Conservation (phyloP, 1,140 invertebrate species). For the Heliothis subflexa region DNA sequence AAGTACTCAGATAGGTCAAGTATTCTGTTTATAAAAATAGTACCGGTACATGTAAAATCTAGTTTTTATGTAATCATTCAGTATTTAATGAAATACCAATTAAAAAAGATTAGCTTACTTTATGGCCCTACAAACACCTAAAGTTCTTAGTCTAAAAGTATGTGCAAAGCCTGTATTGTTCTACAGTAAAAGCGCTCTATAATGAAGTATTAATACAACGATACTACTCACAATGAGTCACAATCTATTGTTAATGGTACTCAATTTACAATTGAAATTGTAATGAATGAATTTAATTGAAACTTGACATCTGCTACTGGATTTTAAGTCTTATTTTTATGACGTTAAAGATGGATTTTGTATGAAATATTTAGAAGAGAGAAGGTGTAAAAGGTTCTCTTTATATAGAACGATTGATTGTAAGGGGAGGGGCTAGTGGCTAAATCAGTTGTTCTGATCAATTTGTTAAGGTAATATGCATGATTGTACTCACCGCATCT, state of each 20-base stretch:
- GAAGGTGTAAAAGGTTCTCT: conserved; percentile 1
- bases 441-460: too few species aligned
- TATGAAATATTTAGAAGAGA: background rate
- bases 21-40: too few species aligned
- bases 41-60: too few species aligned
- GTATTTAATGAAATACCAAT: too few species aligned
- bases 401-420: background rate
- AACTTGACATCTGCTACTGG: background rate
- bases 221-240: background rate
- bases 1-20: too few species aligned
- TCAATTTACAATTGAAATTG: conserved; percentile 16
- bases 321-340: background rate
- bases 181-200: background rate
- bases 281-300: conserved; percentile 35
- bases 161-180: background rate
- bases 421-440: too few species aligned
- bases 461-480: too few species aligned
- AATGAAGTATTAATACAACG: background rate
- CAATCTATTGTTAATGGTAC: conserved; percentile 12
- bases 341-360: background rate
- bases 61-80: too few species aligned
- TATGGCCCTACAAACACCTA: background rate
- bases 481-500: too few species aligned
- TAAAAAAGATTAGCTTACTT: background rate
- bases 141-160: background rate